Conservation (phyloP, 2,113 vertebrate genomes). For the Proterorhinus semilunaris region DNA sequence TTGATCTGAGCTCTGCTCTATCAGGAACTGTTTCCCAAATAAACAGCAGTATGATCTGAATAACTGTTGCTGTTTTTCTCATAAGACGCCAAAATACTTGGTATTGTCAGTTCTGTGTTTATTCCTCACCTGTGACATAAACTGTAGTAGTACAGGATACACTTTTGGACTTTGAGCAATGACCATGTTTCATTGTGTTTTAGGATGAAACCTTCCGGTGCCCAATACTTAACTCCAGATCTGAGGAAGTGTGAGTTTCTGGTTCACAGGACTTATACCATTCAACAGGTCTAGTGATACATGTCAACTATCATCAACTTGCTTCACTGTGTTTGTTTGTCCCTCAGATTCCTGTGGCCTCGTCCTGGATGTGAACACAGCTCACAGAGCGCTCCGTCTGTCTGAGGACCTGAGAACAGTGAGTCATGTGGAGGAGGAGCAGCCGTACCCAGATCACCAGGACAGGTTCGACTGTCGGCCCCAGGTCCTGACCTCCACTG, state of each 20-base stretch:
- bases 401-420: constrained; percentile 6
- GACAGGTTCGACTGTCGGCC: constrained; percentile 9
- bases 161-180: too few relatives aligned
- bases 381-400: background rate
- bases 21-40: too few relatives aligned
- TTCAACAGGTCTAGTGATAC: background rate
- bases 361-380: too few relatives aligned
- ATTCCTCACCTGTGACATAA: too few relatives aligned
- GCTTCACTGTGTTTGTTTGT: background rate
- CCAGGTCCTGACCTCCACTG: too few relatives aligned
- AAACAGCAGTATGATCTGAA: too few relatives aligned
- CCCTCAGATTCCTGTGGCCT: constrained; percentile 1
- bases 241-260: background rate
- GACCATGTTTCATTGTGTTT: background rate
- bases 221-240: background rate
- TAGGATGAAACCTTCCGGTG: background rate
- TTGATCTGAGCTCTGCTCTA: too few relatives aligned
- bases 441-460: constrained; percentile 2
- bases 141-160: too few relatives aligned
- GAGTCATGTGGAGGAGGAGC: background rate
- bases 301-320: background rate
- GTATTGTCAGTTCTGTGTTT: too few relatives aligned
- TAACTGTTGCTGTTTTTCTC: too few relatives aligned
- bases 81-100: too few relatives aligned
- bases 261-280: background rate